Conservation (phyloP, 2,113 vertebrate genomes). For the Epinephelus moara region DNA sequence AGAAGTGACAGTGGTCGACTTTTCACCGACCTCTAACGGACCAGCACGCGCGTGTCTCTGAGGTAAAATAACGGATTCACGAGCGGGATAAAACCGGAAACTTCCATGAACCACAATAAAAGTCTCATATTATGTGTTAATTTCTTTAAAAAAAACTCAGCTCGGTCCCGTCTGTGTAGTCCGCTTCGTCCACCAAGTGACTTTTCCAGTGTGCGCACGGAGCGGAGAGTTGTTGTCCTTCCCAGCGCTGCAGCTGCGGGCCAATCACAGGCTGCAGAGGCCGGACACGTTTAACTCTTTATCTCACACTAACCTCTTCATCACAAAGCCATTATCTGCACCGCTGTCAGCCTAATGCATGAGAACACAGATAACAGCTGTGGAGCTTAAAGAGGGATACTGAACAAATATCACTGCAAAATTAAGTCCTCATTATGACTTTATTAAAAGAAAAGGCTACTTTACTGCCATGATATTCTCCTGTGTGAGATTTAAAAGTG, state of each 20-base stretch:
- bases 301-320: slow-evolving; percentile 22
- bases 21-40: slow-evolving; percentile 48
- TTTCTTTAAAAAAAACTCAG: not conserved
- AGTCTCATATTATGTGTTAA: not conserved
- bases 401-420: not conserved
- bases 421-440: not conserved
- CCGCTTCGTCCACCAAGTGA: slow-evolving; percentile 54
- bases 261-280: slow-evolving; percentile 70
- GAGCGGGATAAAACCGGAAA: not conserved
- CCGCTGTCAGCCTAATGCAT: not conserved
- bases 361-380: slow-evolving; percentile 17
- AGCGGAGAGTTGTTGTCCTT: slow-evolving; percentile 58
- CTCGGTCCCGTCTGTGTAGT: slow-evolving; percentile 2
- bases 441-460: no score
- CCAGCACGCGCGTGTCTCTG: not conserved
- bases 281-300: slow-evolving; percentile 67
- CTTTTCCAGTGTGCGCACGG: slow-evolving; percentile 50
- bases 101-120: slow-evolving; percentile 14
- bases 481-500: not conserved
- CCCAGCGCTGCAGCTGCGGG: slow-evolving; percentile 64
- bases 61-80: slow-evolving; percentile 12
- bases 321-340: slow-evolving; percentile 1
- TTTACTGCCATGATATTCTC: not conserved
- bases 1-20: slow-evolving; percentile 63
- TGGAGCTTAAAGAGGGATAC: not conserved